These are phyloP conservation scores for Garra rufa DNA, from an alignment of 2,113 vertebrate species.

Conservation along the genomic window DNA sequence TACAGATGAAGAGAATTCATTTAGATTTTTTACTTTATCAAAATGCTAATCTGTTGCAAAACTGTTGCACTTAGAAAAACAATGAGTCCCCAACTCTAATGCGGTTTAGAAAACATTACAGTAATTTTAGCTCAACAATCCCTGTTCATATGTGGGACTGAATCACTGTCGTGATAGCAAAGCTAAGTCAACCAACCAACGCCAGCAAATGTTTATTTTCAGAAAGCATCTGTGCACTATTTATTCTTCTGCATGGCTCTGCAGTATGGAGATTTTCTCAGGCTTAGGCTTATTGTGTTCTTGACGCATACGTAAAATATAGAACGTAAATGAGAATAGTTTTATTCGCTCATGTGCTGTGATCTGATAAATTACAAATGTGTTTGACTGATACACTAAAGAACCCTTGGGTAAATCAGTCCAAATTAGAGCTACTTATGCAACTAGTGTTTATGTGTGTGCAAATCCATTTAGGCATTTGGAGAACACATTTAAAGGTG, in stretches of 20 bases:
- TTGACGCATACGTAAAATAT: neutral
- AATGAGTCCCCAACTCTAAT: neutral
- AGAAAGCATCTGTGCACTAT: neutral
- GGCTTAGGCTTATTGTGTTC: neutral
- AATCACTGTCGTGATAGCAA: neutral
- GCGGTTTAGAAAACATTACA: neutral
- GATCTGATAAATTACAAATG: conserved; percentile 14
- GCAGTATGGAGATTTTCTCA: conserved; percentile 12
- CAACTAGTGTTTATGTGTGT: neutral
- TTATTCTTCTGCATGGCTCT: neutral
- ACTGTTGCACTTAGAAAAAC: neutral
- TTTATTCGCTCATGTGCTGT: neutral
- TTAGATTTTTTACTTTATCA: neutral
- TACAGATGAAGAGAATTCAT: neutral
- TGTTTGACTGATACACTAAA: neutral
- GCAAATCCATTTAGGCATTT: neutral
- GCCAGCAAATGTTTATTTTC: conserved; percentile 8
- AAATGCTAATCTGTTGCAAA: neutral
- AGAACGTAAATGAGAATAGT: neutral
- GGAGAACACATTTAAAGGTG: conserved; percentile 6
- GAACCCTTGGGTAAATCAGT: neutral
- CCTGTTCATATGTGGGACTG: neutral
- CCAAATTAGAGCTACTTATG: neutral
- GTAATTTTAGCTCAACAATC: conserved; percentile 10
- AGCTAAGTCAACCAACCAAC: neutral